Evolutionary conservation across 2,797 vertebrate species (phyloP).

Genomic region (Malacoctenus gilli): DNA sequence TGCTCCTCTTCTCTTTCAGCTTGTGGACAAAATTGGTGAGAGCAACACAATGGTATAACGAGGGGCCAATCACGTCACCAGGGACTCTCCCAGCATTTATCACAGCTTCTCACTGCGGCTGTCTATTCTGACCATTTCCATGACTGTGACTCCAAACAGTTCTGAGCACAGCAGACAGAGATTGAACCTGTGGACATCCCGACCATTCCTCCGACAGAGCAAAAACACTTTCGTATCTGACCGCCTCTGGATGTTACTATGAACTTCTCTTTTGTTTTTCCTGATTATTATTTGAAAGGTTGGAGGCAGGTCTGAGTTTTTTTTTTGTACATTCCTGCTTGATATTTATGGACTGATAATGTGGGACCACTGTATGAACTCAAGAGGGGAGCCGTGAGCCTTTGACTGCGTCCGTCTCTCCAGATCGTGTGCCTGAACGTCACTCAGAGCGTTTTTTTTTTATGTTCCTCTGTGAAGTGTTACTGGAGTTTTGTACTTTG

Average conservation of each 20-base stretch:
- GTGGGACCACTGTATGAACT: slow-evolving; percentile 56
- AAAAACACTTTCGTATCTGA: slow-evolving; percentile 46
- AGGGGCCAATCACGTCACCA: slow-evolving; percentile 31
- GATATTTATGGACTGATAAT: slow-evolving; percentile 53
- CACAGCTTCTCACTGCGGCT: slow-evolving; percentile 66
- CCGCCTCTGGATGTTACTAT: slow-evolving; percentile 43
- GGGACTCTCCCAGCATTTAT: slow-evolving; percentile 80
- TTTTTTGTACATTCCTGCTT: slow-evolving; percentile 45
- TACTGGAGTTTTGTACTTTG: slow-evolving; percentile 54
- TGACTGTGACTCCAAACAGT: slow-evolving; percentile 51
- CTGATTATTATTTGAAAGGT: slow-evolving; percentile 36
- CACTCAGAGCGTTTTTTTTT: slow-evolving; percentile 34
- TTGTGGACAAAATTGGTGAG: slow-evolving; percentile 94
- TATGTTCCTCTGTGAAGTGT: slow-evolving; percentile 50
- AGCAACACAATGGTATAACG: slow-evolving; percentile 98
- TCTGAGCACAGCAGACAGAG: slow-evolving; percentile 38
- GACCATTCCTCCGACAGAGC: slow-evolving; percentile 23
- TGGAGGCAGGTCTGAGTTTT: slow-evolving; percentile 60
- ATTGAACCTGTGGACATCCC: slow-evolving; percentile 23
- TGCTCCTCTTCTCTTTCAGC: slow-evolving; percentile 59
- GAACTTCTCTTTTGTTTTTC: slow-evolving; percentile 16
- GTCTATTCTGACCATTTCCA: slow-evolving; percentile 49
- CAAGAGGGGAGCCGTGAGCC: slow-evolving; percentile 21
- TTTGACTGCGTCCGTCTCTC: slow-evolving; percentile 31
- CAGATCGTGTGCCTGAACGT: slow-evolving; percentile 49